Base-by-base conservation (phyloP, 2,797 vertebrate genomes). In the Spheniscus humboldti region DNA sequence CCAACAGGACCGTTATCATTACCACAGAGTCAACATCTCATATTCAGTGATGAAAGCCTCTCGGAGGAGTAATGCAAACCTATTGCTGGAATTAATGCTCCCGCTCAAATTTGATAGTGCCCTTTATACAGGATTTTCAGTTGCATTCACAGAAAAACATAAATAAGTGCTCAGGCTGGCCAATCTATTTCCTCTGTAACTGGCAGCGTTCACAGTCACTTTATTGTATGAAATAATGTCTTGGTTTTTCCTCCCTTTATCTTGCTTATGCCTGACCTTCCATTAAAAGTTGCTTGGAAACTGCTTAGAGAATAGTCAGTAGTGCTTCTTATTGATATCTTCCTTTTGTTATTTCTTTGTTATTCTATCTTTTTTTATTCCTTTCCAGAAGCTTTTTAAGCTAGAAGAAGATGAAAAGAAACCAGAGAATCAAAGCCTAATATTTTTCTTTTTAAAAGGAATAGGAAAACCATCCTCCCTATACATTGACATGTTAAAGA, bases 211-310 rank as follows among this genome's bases (percentile, higher is more conserved):
- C 97, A 97, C 78, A 96, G 85, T 96, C 97, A 97, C 94, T 98
- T 98, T 96, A 98, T 98, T 98, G 97, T 97, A 93, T 96, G 90
- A 98, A 98, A 98, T 97, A 98, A 97, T 97, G 98, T 97, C 87
- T 96, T 98, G 96, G 95, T 97, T 98, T 98, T 96, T 97, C 93
- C 86, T 98, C 95, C 97, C 97, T 98, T 98, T 97, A 97, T 98
- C 98, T 98, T 98, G 98, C 97, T 98, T 98, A 96, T 94, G 96
- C 95, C 98, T 99, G 98, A 99, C 99, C 99, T 99, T 99, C 99
- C 98, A 99, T 99, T 99, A 98, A 99, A 99, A 99, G 99, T 99
- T 99, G 99, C 99, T 99, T 99, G 98, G 99, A 99, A 99, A 99
- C 99, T 99, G 98, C 98, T 98, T 96, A 97, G 98, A 97, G 97